A percentile compares a stretch with the other conserved stretches of the same genome.
phyloP scores from a whole-genome alignment of 1,140 invertebrate species.

The Leptestheria dahalacensis region DNA sequence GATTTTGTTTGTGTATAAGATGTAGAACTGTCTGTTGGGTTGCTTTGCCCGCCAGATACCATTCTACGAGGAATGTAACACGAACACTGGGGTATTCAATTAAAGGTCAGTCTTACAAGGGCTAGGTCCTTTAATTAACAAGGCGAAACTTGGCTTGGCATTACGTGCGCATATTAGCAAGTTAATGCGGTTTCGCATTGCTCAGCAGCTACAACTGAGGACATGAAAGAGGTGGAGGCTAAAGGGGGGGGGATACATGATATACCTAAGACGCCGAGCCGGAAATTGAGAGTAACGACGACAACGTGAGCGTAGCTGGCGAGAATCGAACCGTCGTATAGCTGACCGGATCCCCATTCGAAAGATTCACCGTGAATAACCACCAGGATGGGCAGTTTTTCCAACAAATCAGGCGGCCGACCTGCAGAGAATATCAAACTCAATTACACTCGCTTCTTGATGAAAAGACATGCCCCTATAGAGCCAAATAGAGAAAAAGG shows the following conservation, averaged over 20 bases:
- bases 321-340: slow-evolving; percentile 72
- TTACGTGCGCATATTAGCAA: no score
- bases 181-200: no score
- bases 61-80: no score
- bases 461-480: no score
- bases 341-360: slow-evolving; percentile 69
- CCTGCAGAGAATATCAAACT: slow-evolving; percentile 1
- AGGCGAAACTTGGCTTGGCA: no score
- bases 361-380: slow-evolving; percentile 72
- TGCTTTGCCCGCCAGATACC: no score
- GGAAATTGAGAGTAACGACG: slow-evolving; percentile 78
- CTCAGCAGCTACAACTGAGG: slow-evolving; percentile 2
- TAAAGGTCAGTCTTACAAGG: no score
- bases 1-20: no score
- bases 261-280: slow-evolving; percentile 73
- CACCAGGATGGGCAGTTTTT: slow-evolving; percentile 62
- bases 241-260: slow-evolving; percentile 17
- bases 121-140: no score
- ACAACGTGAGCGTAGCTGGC: slow-evolving; percentile 73
- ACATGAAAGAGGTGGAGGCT: slow-evolving; percentile 17
- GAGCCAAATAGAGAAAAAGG: no score
- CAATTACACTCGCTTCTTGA: neutral
- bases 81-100: no score
- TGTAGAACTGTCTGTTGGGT: no score
- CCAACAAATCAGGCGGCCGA: slow-evolving; percentile 38